Evolutionary conservation across 2,113 vertebrate genomes (phyloP).

Genomic region (Pollachius pollachius): DNA sequence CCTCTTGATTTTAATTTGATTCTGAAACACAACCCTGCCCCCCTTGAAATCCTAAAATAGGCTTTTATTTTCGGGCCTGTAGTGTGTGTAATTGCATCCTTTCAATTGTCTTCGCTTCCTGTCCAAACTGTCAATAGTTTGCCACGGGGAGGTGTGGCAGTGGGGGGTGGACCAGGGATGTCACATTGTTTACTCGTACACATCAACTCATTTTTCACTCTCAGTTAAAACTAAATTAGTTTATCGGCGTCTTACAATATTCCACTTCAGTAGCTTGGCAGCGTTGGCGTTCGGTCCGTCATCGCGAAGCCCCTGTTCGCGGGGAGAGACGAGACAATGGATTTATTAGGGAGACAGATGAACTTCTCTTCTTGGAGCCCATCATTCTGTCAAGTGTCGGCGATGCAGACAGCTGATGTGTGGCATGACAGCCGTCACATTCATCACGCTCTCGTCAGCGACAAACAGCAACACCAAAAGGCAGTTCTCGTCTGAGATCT

Average conservation of each 20-base stretch:
- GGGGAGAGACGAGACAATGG: constrained; percentile 63
- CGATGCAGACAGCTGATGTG: constrained; percentile 63
- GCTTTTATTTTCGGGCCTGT: constrained; percentile 36
- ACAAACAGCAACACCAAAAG: constrained; percentile 48
- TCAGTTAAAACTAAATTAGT: constrained; percentile 68
- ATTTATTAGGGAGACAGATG: constrained; percentile 73
- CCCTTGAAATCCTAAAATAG: background rate
- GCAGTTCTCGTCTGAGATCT: constrained; percentile 49
- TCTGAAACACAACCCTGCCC: no score
- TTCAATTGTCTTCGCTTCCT: constrained; percentile 54
- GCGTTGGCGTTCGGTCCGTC: constrained; percentile 66
- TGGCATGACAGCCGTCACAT: constrained; percentile 69
- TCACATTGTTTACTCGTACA: constrained; percentile 69
- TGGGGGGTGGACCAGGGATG: constrained; percentile 38
- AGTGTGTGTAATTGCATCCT: constrained; percentile 62
- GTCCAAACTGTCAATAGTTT: constrained; percentile 63
- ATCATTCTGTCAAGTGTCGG: constrained; percentile 62
- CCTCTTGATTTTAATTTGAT: background rate
- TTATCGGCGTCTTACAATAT: constrained; percentile 37
- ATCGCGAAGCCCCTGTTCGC: constrained; percentile 52
- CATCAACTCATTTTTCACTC: constrained; percentile 72
- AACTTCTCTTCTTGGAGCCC: constrained; percentile 69
- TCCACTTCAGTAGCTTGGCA: constrained; percentile 48
- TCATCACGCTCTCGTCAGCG: constrained; percentile 59
- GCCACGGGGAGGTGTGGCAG: constrained; percentile 5